Evolutionary conservation across 2,113 vertebrate species (phyloP).

Genomic region (Climacteris rufus): DNA sequence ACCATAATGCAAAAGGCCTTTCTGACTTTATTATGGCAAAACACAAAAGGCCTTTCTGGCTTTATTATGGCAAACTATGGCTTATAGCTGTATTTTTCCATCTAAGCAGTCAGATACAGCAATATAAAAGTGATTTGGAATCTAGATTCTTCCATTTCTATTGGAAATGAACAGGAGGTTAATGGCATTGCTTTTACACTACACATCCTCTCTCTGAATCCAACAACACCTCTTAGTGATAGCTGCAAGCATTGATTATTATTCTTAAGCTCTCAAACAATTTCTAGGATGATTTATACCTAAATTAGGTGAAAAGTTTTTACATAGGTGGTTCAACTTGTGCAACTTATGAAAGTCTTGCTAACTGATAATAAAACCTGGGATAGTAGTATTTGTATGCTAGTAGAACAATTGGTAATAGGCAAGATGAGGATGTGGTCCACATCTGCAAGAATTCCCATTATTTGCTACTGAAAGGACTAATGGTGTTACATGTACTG

Average conservation of each 20-base stretch:
- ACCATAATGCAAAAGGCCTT: not conserved
- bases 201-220: not conserved
- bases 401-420: not conserved
- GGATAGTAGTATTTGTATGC: not conserved
- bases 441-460: not conserved
- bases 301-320: not conserved
- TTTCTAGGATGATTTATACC: not conserved
- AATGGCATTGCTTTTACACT: not conserved
- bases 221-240: rapidly evolving
- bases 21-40: not conserved
- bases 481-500: not conserved
- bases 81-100: not conserved
- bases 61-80: not conserved
- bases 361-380: not conserved
- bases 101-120: not conserved
- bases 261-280: not conserved
- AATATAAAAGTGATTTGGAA: not conserved
- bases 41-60: not conserved
- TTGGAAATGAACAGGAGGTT: not conserved
- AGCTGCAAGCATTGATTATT: not conserved
- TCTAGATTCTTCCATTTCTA: not conserved
- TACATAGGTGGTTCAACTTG: not conserved
- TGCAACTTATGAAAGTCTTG: not conserved
- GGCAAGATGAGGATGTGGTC: not conserved
- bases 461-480: not conserved